Evolutionary conservation across 2,113 vertebrate species (phyloP).

Genomic region (Chrysemys picta): DNA sequence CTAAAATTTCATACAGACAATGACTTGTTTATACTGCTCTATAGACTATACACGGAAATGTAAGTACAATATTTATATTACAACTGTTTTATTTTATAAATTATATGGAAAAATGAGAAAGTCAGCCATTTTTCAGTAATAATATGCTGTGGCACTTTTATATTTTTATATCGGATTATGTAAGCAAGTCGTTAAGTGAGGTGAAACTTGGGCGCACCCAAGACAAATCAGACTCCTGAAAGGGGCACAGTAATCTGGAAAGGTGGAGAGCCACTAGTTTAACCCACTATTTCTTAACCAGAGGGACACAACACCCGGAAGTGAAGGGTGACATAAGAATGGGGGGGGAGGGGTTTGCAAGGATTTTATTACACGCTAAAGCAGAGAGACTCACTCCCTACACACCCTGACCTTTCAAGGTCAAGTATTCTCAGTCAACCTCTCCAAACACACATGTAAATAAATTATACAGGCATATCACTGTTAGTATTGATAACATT

Average conservation of each 20-base stretch:
- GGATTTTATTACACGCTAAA: neutral
- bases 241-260: neutral
- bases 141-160: too few relatives aligned
- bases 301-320: neutral
- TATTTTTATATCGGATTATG: too few relatives aligned
- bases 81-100: too few relatives aligned
- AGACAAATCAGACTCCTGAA: neutral
- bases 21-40: too few relatives aligned
- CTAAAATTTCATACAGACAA: too few relatives aligned
- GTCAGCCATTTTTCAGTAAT: too few relatives aligned
- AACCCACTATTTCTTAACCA: neutral
- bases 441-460: neutral
- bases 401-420: neutral
- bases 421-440: neutral
- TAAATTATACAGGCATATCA: neutral
- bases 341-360: neutral
- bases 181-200: too few relatives aligned
- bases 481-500: neutral
- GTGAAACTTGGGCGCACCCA: too few relatives aligned
- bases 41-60: too few relatives aligned
- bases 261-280: too few relatives aligned
- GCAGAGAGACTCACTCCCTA: neutral
- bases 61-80: too few relatives aligned
- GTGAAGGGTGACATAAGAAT: neutral
- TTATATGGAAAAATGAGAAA: too few relatives aligned